Evolutionary conservation across 2,888 invertebrate genomes (phyloP), one percentile per base, ranked within the genome.

Genomic region (Phengaris arion): DNA sequence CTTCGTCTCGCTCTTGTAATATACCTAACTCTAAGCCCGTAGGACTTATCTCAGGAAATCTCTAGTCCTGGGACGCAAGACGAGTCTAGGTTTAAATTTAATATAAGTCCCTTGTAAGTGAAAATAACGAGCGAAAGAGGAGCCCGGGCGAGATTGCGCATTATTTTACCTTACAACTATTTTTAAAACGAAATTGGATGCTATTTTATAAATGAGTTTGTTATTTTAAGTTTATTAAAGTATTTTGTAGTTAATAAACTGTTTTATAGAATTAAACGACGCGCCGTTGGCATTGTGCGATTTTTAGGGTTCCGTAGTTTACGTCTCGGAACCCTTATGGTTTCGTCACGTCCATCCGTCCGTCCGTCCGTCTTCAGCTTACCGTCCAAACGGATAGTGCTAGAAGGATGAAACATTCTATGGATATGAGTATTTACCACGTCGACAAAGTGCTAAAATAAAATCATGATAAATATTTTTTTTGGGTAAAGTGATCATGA

Each of bases 31-130:
- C 70, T 22, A 13, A 72, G 72, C 52, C 35, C 52, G 8, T 45
- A 48, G 52, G 72, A 72, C 35, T 72, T 72, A 35, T 51, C 13
- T 52, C 52, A 7, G 52, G 35, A 22, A 35, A 7, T 45, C 15
- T 35, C 35, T 35, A 54, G 72, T 72, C 54, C 52, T 35, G n/a
- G 54, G 52, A 22, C 35, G 22, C 13, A 46, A 74, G n/a, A 57
- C 46, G 75, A 75, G 75, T 75, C 69, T 69, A 75, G 75, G 52
- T 75, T 69, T 75, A 75, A 75, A 75, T 75, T 75, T 75, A 75
- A 75, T 75, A 69, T 68, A 69, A 48, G 55, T 75, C 74, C 68
- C n/a, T 74, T 69, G 74, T 55, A 68, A 74, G 55, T 54, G 74
- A 74, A 69, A 68, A 74, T 74, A 69, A 69, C 68, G 68, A 45